Conservation (phyloP, 2,113 vertebrate species). For the Anser brachyrhynchus region DNA sequence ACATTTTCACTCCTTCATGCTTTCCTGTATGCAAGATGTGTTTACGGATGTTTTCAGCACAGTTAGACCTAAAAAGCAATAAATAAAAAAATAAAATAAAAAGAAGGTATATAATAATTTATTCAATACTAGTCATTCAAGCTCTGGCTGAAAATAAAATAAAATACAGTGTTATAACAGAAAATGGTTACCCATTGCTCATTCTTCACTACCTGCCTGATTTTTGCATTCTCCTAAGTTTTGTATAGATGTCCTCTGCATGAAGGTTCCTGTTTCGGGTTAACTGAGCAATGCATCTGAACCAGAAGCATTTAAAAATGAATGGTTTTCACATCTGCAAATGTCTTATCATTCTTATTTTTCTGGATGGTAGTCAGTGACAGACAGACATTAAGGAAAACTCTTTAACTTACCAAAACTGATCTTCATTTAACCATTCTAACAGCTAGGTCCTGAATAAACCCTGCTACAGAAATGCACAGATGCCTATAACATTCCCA, state of each 20-base stretch:
- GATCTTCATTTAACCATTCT: neutral
- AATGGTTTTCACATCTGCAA: neutral
- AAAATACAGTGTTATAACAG: neutral
- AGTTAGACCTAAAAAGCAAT: slow-evolving; percentile 88
- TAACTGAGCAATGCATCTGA: neutral
- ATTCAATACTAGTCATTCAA: neutral
- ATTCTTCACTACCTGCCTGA: neutral
- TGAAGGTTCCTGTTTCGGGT: neutral
- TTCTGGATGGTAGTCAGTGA: neutral
- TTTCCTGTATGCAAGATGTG: slow-evolving; percentile 98
- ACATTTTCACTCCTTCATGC: slow-evolving; percentile 98
- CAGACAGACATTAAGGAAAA: neutral
- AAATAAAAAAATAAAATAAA: neutral
- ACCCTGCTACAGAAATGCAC: neutral
- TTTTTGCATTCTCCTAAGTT: neutral
- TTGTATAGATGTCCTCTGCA: neutral
- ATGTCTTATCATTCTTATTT: neutral
- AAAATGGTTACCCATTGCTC: neutral
- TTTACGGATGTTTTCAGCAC: slow-evolving; percentile 98
- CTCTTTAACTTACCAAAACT: neutral
- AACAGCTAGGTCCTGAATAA: neutral
- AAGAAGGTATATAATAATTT: neutral
- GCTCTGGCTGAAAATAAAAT: neutral
- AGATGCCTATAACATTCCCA: neutral
- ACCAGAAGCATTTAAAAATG: neutral